A percentile compares a stretch with the other conserved stretches of the same genome.
phyloP scores from a whole-genome alignment of 2,797 vertebrate species.

The Coccyzus lansbergi region DNA sequence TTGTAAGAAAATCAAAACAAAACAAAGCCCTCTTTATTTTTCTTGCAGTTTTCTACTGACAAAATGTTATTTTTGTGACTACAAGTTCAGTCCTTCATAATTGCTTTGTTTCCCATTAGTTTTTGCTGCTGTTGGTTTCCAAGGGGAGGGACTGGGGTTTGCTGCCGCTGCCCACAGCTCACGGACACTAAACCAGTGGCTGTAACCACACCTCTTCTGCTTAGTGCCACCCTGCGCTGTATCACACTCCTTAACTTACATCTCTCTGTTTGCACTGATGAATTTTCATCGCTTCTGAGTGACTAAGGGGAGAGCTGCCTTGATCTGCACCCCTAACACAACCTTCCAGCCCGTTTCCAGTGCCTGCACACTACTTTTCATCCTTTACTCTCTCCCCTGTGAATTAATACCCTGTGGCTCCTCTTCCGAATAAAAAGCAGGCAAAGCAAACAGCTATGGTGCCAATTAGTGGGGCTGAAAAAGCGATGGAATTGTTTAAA shows the following conservation, averaged over 20 bases:
- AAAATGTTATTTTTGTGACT: background rate
- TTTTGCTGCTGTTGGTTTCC: too few species aligned
- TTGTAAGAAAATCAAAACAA: too few species aligned
- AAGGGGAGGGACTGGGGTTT: too few species aligned
- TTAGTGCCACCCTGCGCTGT: fast-evolving
- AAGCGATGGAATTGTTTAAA: constrained; percentile 69
- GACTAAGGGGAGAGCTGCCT: background rate
- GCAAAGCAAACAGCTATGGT: constrained; percentile 70
- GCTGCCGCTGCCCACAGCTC: too few species aligned
- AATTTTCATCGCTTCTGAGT: background rate
- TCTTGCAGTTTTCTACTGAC: background rate
- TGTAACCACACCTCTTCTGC: background rate
- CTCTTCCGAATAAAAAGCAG: constrained; percentile 45
- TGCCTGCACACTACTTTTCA: background rate
- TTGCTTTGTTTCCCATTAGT: background rate
- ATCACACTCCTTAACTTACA: background rate
- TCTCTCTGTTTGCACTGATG: background rate
- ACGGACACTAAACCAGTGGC: too few species aligned
- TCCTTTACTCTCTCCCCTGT: constrained; percentile 4
- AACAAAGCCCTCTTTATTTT: background rate
- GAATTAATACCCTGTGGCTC: constrained; percentile 45
- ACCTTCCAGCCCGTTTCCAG: constrained; percentile 12
- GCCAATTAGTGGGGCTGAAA: constrained; percentile 65
- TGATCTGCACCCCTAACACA: background rate
- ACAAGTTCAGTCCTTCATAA: background rate